Evolutionary conservation across 37 sponge, comb jelly and placozoan species (phyloP).

Genomic region (Oscarella lobularis): DNA sequence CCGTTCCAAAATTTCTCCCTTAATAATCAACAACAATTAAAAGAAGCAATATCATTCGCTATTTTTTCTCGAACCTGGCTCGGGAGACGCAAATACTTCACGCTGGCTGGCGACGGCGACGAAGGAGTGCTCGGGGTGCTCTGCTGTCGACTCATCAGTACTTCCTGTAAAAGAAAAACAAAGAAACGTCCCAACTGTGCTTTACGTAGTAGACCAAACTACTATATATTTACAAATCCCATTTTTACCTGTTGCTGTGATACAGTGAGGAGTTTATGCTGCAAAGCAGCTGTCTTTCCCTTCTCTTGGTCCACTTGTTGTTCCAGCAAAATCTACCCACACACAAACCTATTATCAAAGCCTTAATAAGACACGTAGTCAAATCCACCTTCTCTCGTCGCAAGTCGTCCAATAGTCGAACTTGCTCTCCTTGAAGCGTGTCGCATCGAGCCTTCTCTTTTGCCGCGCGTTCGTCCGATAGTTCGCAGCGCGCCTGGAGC

Average conservation of each 20-base stretch:
- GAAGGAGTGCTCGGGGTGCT: background rate
- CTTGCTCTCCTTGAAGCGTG: background rate
- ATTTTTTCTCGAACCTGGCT: too few species aligned
- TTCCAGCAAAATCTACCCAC: background rate
- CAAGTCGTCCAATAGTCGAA: background rate
- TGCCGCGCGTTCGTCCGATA: constrained; percentile 42
- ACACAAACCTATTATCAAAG: background rate
- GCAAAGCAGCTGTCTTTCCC: background rate
- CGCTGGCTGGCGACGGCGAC: too few species aligned
- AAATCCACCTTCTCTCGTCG: background rate
- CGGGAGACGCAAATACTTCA: too few species aligned
- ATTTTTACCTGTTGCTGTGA: too few species aligned
- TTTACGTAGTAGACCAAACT: too few species aligned
- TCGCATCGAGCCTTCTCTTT: background rate
- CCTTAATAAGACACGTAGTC: too few species aligned
- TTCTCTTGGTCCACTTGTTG: background rate
- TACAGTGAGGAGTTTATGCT: too few species aligned
- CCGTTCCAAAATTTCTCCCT: background rate
- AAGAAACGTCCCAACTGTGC: too few species aligned
- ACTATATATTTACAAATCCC: too few species aligned
- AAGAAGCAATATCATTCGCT: too few species aligned
- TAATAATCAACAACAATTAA: too few species aligned
- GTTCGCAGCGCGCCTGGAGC: constrained; percentile 37
- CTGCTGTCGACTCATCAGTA: background rate
- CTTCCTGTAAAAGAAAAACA: too few species aligned